Evolutionary conservation across 2,113 vertebrate genomes (phyloP), one percentile per base, ranked within the genome.

Genomic region (Anolis carolinensis): DNA sequence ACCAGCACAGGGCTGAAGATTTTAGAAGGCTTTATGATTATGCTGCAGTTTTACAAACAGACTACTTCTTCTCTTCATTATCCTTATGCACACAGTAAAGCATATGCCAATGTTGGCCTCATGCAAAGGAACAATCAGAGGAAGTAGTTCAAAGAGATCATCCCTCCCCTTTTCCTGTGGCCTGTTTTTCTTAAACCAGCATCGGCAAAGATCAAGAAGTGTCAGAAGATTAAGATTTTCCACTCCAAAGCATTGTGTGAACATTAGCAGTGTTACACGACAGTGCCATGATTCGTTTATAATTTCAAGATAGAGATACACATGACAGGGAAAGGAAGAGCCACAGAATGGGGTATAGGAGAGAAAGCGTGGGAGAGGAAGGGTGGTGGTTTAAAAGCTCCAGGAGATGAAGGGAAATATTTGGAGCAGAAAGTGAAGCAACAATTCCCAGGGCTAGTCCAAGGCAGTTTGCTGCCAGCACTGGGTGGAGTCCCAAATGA

Each of bases 331-430:
- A 82, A 34, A 87, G 77, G 52, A 85, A 76, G 72, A 10, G 7
- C 34, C 20, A 59, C n/a, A 55, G 68, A 86, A 86, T 63, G 68
- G 77, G 77, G 63, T 63, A 21, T 73, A 80, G 74, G 25, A 84
- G 76, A 52, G 76, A 65, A 83, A 79, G 36, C 18, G 70, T 32
- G 80, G 84, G 30, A 85, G n/a, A 86, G 87, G 68, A 92, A 52
- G 84, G 70, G 1, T 84, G 50, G 65, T 86, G 0, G 20, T 34
- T 25, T 89, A 25, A 79, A 32, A n/a, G 71, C 70, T 76, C 20
- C 0, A 0, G 39, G 70, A 73, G 81, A 79, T 79, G 59, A 73
- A 52, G 7, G 83, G 81, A 75, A 86, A 48, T 62, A 0, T 34
- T 59, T 74, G 36, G 72, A 74, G 8, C 72, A 74, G 36, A 44